phyloP scores from a whole-genome alignment of 2,888 invertebrate species.

The Lasioglossum calceatum region DNA sequence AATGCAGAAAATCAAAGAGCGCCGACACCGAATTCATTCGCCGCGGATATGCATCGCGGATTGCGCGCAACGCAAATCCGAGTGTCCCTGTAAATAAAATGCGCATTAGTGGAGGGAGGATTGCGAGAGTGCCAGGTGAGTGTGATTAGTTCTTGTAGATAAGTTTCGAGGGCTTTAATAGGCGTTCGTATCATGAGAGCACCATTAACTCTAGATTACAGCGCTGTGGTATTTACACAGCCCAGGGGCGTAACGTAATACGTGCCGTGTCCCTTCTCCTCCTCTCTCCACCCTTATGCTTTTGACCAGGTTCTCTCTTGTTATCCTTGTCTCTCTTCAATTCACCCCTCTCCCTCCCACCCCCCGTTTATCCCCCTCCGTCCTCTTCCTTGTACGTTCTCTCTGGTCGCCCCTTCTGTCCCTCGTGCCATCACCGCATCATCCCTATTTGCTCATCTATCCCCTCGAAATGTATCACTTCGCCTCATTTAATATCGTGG shows the following conservation, averaged over 20 bases:
- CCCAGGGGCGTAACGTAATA: slow-evolving; percentile 78
- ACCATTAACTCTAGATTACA: slow-evolving; percentile 82
- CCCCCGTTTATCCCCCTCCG: neutral
- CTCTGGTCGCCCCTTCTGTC: slow-evolving; percentile 21
- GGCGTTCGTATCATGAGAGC: slow-evolving; percentile 73
- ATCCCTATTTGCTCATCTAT: slow-evolving; percentile 74
- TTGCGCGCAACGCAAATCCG: neutral
- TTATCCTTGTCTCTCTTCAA: slow-evolving; percentile 17
- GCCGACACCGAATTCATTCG: neutral
- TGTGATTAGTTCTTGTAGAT: slow-evolving; percentile 51
- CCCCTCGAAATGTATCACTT: slow-evolving; percentile 76
- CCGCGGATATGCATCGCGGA: neutral
- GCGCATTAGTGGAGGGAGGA: neutral
- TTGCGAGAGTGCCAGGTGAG: slow-evolving; percentile 27
- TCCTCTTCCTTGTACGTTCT: neutral
- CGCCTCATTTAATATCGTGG: slow-evolving; percentile 76
- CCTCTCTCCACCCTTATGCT: slow-evolving; percentile 51
- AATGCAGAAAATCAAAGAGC: neutral
- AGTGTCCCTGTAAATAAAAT: slow-evolving; percentile 19
- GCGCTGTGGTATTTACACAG: slow-evolving; percentile 79
- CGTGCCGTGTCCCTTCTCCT: slow-evolving; percentile 55
- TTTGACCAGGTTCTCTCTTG: slow-evolving; percentile 47
- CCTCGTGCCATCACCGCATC: slow-evolving; percentile 61
- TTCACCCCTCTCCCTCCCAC: neutral
- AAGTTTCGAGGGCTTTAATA: slow-evolving; percentile 63